Base-by-base conservation (phyloP, 2,888 invertebrate species). In the Bellardia bayeri region DNA sequence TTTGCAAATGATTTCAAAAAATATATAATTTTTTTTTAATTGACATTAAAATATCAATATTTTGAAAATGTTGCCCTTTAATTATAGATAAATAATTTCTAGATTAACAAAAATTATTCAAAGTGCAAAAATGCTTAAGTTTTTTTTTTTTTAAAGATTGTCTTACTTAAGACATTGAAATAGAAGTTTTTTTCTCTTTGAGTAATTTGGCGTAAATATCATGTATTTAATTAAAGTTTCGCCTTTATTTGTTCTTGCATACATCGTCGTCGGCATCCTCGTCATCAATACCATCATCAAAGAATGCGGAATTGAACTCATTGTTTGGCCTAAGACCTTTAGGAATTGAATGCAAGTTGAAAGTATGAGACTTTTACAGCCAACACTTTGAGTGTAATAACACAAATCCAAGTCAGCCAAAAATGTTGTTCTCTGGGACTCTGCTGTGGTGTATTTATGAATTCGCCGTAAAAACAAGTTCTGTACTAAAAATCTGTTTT, bases 321-420 rank as follows among this genome's bases (percentile, higher is more conserved):
- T 76, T 81, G 85, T 66, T 76, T 79, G 82, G 79, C 79, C 82
- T 58, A 71, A 75, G 87, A 87, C 82, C 82, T 82, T 85, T 80
- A 13, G 14, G 4, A 56, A 68, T 56, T 56, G 69, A 81, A 81
- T 85, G 82, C 4, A 37, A 37, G 37, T 37, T 37, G 37, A 37
- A 23, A 79, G 69, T 71, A 54, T 30, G 68, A 81, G 76, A 72
- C 54, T 63, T 83, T 14, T 42, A 7, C 8, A 56, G 2, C 9
- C 13, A 13, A 37, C 1, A 40, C 11, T 51, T 8, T 54, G n/a
- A n/a, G n/a, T n/a, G n/a, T 30, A 14, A 33, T 1, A 16, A 54
- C 37, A 11, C 7, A 37, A 37, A 14, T 6, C 2, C 5, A 61
- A 40, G 3, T 45, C 14, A n/a, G 7, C 33, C 23, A 3, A 8